Evolutionary conservation across 2,797 vertebrate species (phyloP).

Genomic region (Natrix natrix): DNA sequence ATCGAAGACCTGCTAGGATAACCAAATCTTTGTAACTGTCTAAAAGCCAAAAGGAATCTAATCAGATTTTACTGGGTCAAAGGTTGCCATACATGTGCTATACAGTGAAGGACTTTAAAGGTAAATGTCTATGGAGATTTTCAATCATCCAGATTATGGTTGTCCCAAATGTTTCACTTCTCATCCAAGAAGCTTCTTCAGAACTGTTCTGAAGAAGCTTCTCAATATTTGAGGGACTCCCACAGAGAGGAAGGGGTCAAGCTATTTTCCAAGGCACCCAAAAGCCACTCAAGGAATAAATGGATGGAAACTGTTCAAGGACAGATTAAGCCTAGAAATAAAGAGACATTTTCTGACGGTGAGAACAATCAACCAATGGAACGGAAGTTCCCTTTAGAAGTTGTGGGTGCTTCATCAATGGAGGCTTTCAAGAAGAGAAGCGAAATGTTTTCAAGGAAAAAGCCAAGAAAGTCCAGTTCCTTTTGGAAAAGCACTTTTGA

Average conservation of each 20-base stretch:
- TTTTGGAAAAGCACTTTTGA: neutral
- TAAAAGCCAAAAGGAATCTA: neutral
- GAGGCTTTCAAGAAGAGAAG: neutral
- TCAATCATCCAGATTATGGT: neutral
- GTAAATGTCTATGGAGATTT: neutral
- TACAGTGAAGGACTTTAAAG: neutral
- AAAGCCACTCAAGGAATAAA: neutral
- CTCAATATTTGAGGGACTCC: neutral
- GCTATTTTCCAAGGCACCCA: neutral
- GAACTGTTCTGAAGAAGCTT: too few species aligned
- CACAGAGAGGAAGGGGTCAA: neutral
- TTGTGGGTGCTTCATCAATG: neutral
- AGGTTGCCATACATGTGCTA: neutral
- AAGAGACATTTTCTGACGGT: neutral
- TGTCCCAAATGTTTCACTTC: neutral
- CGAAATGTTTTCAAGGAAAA: neutral
- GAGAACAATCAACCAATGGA: neutral
- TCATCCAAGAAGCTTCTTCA: too few species aligned
- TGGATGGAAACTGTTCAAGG: neutral
- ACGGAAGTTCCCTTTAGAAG: neutral
- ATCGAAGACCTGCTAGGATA: neutral
- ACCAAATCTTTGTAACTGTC: neutral
- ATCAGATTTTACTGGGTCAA: neutral
- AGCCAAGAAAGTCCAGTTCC: neutral
- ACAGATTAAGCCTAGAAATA: neutral